Conservation (phyloP, 2,888 invertebrate species). For the Danaus chrysippus region DNA sequence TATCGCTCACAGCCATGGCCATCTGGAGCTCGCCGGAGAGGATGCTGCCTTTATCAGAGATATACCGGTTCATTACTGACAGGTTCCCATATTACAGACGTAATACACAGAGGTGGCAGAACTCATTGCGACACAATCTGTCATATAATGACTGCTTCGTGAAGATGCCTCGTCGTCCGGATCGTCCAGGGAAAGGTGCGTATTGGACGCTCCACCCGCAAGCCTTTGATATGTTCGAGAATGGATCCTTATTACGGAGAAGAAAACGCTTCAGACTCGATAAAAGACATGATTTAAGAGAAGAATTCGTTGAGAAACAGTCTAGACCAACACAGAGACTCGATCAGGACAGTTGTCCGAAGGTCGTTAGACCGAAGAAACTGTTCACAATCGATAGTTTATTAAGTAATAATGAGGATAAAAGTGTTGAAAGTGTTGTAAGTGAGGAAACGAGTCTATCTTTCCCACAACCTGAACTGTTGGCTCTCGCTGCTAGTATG, state of each 20-base stretch:
- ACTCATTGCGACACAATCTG: slow-evolving; percentile 92
- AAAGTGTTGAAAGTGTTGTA: slow-evolving; percentile 38
- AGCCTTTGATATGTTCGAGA: slow-evolving; percentile 92
- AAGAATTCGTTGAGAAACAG: slow-evolving; percentile 81
- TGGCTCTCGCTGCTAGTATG: slow-evolving; percentile 48
- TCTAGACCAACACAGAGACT: slow-evolving; percentile 64
- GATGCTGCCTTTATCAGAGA: slow-evolving; percentile 87
- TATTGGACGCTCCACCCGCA: slow-evolving; percentile 92
- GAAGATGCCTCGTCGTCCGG: slow-evolving; percentile 89
- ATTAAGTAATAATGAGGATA: slow-evolving; percentile 83
- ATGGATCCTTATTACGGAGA: slow-evolving; percentile 88
- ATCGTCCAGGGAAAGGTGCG: slow-evolving; percentile 90
- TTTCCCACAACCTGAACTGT: slow-evolving; percentile 40
- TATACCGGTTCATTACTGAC: slow-evolving; percentile 95
- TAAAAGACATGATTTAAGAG: slow-evolving; percentile 83
- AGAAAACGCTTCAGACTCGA: slow-evolving; percentile 91
- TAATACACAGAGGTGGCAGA: slow-evolving; percentile 93
- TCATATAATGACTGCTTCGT: slow-evolving; percentile 98
- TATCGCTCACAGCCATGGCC: slow-evolving; percentile 99
- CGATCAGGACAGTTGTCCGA: slow-evolving; percentile 35
- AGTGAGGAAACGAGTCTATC: slow-evolving; percentile 31
- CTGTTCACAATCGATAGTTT: slow-evolving; percentile 92
- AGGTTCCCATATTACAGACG: slow-evolving; percentile 85
- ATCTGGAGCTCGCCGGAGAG: slow-evolving; percentile 97
- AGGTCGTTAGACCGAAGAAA: slow-evolving; percentile 75